Evolutionary conservation across 2,113 vertebrate species (phyloP).

Genomic region (Arizona elegans): DNA sequence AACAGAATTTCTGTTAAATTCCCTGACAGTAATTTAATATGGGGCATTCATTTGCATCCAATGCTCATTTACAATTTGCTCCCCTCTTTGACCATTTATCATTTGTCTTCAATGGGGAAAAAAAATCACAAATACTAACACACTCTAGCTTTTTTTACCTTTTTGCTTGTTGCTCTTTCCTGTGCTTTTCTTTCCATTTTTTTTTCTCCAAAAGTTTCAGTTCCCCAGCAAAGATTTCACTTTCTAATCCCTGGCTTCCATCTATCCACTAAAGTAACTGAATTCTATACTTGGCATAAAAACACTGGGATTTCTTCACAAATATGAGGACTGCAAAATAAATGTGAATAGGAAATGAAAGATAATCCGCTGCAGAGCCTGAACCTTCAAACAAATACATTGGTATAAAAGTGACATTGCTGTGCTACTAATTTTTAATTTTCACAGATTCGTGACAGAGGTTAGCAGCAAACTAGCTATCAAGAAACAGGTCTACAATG

Average conservation of each 20-base stretch:
- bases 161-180: not conserved
- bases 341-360: constrained; percentile 9
- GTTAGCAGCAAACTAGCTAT: not conserved
- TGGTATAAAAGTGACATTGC: not conserved
- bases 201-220: not conserved
- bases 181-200: constrained; percentile 4
- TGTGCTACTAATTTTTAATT: not conserved
- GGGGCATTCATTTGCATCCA: not conserved
- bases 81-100: not conserved
- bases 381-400: not conserved
- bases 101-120: not conserved
- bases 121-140: not conserved
- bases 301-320: not conserved
- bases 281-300: constrained; percentile 8
- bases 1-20: not conserved
- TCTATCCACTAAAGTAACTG: not conserved
- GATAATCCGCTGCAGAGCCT: not conserved
- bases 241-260: not conserved
- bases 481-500: not conserved
- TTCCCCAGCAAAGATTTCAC: not conserved
- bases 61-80: not conserved
- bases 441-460: not conserved
- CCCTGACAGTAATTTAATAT: not conserved
- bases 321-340: not conserved
- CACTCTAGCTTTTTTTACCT: not conserved